Evolutionary conservation across 2,888 invertebrate genomes (phyloP), one percentile per base, ranked within the genome.

Genomic region (Cybosia mesomella): DNA sequence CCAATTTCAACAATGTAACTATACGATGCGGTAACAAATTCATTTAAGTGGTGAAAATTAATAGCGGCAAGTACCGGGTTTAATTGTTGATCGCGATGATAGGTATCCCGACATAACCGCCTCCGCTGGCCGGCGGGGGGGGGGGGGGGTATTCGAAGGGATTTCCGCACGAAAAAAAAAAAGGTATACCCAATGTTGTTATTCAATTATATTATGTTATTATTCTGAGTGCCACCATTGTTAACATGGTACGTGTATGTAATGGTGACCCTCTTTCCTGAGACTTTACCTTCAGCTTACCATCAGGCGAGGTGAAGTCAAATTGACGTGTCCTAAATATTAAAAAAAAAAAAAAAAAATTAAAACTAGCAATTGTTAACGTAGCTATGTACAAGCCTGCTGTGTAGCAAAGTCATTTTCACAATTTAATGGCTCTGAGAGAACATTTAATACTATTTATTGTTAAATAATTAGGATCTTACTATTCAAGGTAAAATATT

Each of bases 31-130:
- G 4, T 8, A 55, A 28, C 54, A 55, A 68, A 58, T 68, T 74
- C 36, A 57, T 68, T 65, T 53, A n/a, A 67, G 71, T 70, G 24
- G 49, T 32, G 34, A 18, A 68, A 67, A 72, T 72, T 67, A 76
- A 69, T 73, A 61, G n/a, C 55, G 49, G 34, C 64, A 66, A 24
- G 58, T 62, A 67, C 4, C 53, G 3, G 21, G 68, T 67, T 73
- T 64, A 71, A 70, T 64, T 66, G 66, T 68, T 63, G 66, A 39
- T 36, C 70, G 9, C 67, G 67, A 67, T 63, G 59, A 61, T 54
- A 13, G 34, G 5, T n/a, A n/a, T n/a, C n/a, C n/a, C n/a, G n/a
- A n/a, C n/a, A n/a, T n/a, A n/a, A n/a, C n/a, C n/a, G n/a, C n/a
- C n/a, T n/a, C n/a, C n/a, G n/a, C n/a, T n/a, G n/a, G n/a, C n/a